phyloP scores from a whole-genome alignment of 2,888 invertebrate species.

The Tachystola acroxantha region DNA sequence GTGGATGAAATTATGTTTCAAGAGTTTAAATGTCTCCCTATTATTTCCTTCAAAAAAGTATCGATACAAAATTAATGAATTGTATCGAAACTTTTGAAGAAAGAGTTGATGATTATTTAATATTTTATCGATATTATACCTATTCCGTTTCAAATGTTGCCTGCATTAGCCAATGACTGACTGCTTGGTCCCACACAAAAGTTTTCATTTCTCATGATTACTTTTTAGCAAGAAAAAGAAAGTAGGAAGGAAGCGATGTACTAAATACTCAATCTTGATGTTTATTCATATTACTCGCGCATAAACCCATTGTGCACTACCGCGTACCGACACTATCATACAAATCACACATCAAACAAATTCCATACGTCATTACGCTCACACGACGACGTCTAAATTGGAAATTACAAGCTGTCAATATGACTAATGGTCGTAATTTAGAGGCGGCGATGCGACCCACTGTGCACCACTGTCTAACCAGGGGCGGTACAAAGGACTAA shows the following conservation, averaged over 20 bases:
- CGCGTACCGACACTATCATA: slow-evolving; percentile 22
- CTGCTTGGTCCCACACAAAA: too few species aligned
- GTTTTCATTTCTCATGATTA: too few species aligned
- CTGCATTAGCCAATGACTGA: too few species aligned
- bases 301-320: slow-evolving; percentile 16
- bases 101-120: too few species aligned
- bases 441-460: slow-evolving; percentile 39
- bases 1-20: too few species aligned
- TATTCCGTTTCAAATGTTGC: too few species aligned
- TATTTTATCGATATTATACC: too few species aligned
- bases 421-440: slow-evolving; percentile 43
- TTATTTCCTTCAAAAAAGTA: too few species aligned
- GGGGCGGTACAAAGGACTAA: too few species aligned
- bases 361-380: slow-evolving; percentile 11
- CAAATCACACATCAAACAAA: slow-evolving; percentile 10
- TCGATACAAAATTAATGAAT: too few species aligned
- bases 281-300: slow-evolving; percentile 15
- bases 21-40: too few species aligned
- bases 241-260: slow-evolving; percentile 20
- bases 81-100: too few species aligned
- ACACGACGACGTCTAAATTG: slow-evolving; percentile 36
- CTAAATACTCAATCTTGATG: slow-evolving; percentile 9
- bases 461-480: slow-evolving; percentile 19
- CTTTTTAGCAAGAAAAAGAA: slow-evolving; percentile 30
- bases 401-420: slow-evolving; percentile 44